These are phyloP conservation scores for Theocolax elegans DNA, from an alignment of 1,140 invertebrate species.

Conservation along the genomic window DNA sequence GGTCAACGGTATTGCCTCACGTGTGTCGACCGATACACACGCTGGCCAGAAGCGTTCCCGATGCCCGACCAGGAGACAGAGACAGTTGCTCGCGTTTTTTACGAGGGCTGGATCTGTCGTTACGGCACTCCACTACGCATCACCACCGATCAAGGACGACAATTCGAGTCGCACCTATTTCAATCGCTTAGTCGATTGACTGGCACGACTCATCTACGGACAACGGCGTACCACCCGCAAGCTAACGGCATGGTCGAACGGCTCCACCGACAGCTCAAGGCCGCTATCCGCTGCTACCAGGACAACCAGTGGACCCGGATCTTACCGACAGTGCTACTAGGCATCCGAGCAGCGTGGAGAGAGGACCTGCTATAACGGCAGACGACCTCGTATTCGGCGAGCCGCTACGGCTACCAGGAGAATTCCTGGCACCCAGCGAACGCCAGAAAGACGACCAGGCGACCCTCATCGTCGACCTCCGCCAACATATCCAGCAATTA, in stretches of 20 bases:
- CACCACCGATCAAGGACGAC: constrained; percentile 54
- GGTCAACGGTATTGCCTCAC: constrained; percentile 35
- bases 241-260: neutral
- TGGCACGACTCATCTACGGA: too few species aligned
- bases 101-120: too few species aligned
- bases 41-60: constrained; percentile 52
- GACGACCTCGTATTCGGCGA: neutral
- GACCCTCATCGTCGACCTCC: neutral
- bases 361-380: neutral
- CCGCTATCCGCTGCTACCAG: neutral
- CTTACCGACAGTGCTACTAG: neutral
- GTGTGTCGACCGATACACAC: constrained; percentile 48
- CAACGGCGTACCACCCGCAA: too few species aligned
- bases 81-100: too few species aligned
- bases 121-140: constrained; percentile 56
- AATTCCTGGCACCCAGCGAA: neutral
- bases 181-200: too few species aligned
- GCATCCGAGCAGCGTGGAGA: neutral
- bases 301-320: neutral
- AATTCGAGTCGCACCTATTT: too few species aligned
- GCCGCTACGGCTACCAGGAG: neutral
- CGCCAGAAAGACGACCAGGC: neutral
- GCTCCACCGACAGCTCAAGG: constrained; percentile 53
- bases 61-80: constrained; percentile 47
- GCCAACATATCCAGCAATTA: neutral